These are phyloP conservation scores for Tautogolabrus adspersus DNA, from an alignment of 2,113 vertebrate genomes.

Conservation along the genomic window DNA sequence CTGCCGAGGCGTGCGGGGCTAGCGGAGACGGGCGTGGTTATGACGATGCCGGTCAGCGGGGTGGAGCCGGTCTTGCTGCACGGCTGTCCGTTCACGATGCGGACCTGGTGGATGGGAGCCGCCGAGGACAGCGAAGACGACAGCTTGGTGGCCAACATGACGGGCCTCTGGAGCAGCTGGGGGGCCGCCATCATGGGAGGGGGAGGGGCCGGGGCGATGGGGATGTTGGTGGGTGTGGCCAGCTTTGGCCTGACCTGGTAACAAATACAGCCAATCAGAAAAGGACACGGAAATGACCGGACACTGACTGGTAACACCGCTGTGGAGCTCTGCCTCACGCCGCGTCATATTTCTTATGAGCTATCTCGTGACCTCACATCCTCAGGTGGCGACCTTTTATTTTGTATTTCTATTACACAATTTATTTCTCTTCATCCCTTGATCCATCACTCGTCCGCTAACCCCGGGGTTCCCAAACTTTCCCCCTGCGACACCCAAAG, in stretches of 20 bases:
- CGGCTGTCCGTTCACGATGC: conserved; percentile 96
- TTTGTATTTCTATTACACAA: no score
- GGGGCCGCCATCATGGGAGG: conserved; percentile 98
- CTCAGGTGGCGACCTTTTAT: no score
- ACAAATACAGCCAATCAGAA: conserved; percentile 51
- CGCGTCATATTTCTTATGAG: no score
- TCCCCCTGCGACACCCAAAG: no score
- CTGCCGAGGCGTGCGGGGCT: conserved; percentile 85
- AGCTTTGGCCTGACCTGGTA: conserved; percentile 93
- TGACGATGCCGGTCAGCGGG: conserved; percentile 94
- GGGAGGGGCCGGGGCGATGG: conserved; percentile 96
- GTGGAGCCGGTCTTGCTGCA: conserved; percentile 81
- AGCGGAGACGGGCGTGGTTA: conserved; percentile 83
- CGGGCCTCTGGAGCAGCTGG: conserved; percentile 94
- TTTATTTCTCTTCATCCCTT: no score
- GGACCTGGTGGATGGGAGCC: conserved; percentile 96
- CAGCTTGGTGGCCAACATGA: conserved; percentile 96
- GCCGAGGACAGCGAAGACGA: conserved; percentile 89
- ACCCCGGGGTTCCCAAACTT: no score
- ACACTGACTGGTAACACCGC: conserved; percentile 55
- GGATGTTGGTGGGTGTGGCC: conserved; percentile 92
- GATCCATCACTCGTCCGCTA: no score
- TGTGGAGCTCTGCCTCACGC: conserved; percentile 36
- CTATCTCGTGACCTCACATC: no score
- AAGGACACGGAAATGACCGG: not conserved